A percentile compares a stretch with the other conserved stretches of the same genome.
phyloP scores from a whole-genome alignment of 35 echinoderm and acorn worm species.

The Ptychodera flava region DNA sequence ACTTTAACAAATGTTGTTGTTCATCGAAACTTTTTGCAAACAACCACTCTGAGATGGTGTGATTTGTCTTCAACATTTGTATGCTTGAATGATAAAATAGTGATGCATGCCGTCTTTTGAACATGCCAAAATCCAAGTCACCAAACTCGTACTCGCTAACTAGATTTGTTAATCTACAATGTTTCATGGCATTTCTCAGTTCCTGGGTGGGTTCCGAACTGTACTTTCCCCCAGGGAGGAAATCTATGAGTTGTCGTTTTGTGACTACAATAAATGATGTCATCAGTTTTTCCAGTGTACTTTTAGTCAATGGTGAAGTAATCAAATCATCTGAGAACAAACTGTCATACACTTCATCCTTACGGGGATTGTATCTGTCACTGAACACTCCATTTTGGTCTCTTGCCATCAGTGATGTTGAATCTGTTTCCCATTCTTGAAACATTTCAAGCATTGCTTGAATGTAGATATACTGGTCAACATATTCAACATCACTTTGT shows the following conservation, averaged over 20 bases:
- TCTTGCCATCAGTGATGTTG: neutral
- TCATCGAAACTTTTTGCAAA: neutral
- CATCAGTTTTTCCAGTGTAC: neutral
- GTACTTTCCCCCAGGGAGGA: slow-evolving; percentile 30
- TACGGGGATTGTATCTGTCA: neutral
- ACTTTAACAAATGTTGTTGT: neutral
- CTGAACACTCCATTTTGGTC: neutral
- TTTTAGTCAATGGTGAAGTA: neutral
- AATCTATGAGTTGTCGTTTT: slow-evolving; percentile 15
- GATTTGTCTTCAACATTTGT: slow-evolving; percentile 20
- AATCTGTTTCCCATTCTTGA: neutral
- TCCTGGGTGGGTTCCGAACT: slow-evolving; percentile 14
- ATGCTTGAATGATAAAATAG: slow-evolving; percentile 19
- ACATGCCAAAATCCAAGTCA: slow-evolving; percentile 41
- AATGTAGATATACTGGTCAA: slow-evolving; percentile 34
- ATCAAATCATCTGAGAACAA: neutral
- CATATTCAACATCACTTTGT: slow-evolving; percentile 24
- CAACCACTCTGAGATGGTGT: slow-evolving; percentile 18
- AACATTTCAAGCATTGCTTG: slow-evolving; percentile 23
- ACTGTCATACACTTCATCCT: neutral
- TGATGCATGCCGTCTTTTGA: slow-evolving; percentile 19
- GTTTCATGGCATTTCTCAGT: slow-evolving; percentile 15
- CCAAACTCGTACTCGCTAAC: slow-evolving; percentile 44
- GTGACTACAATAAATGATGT: slow-evolving; percentile 14
- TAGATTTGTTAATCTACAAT: slow-evolving; percentile 38